Evolutionary conservation across 2,888 invertebrate genomes (phyloP).

Genomic region (Drosophila kambysellisi): DNA sequence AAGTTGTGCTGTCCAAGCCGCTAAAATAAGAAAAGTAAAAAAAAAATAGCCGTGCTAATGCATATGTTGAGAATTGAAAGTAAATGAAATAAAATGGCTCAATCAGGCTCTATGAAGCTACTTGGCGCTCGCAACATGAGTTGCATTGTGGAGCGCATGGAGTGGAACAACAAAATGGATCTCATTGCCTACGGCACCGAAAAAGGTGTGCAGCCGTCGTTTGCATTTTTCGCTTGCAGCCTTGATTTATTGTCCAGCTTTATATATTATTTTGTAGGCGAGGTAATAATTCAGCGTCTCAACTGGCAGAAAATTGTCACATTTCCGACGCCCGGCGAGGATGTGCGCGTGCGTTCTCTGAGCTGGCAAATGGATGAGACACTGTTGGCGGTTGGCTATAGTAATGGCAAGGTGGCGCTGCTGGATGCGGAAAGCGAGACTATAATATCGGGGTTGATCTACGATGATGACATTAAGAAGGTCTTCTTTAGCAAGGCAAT

Average conservation of each 20-base stretch:
- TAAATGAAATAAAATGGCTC: slow-evolving; percentile 71
- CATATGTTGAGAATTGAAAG: not conserved
- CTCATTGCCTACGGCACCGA: slow-evolving; percentile 94
- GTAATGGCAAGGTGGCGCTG: slow-evolving; percentile 89
- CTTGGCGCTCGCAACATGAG: slow-evolving; percentile 84
- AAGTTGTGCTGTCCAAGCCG: slow-evolving; percentile 31
- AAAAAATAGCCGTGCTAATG: not conserved
- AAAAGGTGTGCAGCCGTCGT: slow-evolving; percentile 87
- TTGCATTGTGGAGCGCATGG: slow-evolving; percentile 90
- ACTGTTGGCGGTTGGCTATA: slow-evolving; percentile 89
- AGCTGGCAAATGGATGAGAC: slow-evolving; percentile 98
- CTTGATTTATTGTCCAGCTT: not conserved
- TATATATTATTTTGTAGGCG: slow-evolving; percentile 87
- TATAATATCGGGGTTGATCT: slow-evolving; percentile 88
- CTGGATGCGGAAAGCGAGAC: slow-evolving; percentile 95
- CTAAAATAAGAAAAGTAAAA: slow-evolving; percentile 25
- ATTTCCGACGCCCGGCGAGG: slow-evolving; percentile 91
- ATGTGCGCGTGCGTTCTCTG: slow-evolving; percentile 90
- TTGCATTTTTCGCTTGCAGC: not conserved
- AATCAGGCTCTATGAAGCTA: slow-evolving; percentile 83
- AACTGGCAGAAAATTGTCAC: slow-evolving; percentile 98
- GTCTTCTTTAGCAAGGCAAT: slow-evolving; percentile 89
- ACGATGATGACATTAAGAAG: slow-evolving; percentile 89
- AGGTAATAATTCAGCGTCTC: slow-evolving; percentile 94
- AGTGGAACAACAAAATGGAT: slow-evolving; percentile 98